Conservation (phyloP, 2,888 invertebrate species). For the Phania funesta region DNA sequence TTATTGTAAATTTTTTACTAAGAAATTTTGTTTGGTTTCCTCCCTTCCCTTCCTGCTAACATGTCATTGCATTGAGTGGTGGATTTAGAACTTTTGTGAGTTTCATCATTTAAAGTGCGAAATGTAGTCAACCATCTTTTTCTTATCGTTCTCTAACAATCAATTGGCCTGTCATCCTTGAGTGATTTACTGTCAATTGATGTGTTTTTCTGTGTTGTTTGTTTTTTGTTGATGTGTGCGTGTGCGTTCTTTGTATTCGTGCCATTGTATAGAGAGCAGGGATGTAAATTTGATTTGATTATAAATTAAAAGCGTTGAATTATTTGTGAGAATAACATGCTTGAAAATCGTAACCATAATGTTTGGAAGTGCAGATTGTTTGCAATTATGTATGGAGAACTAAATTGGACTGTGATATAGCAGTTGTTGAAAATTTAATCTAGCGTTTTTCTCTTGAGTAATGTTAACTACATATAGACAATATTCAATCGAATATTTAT, state of each 20-base stretch:
- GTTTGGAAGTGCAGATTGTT: too few species aligned
- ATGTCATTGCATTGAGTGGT: neutral
- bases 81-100: constrained; percentile 40
- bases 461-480: too few species aligned
- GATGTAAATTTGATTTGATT: too few species aligned
- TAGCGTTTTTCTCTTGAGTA: too few species aligned
- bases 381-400: too few species aligned
- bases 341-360: too few species aligned
- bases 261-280: neutral
- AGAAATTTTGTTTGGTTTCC: constrained; percentile 42
- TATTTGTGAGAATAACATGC: too few species aligned
- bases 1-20: constrained; percentile 43
- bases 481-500: too few species aligned
- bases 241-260: neutral
- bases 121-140: constrained; percentile 74
- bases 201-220: constrained; percentile 40
- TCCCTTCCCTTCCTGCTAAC: neutral
- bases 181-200: constrained; percentile 79
- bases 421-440: too few species aligned
- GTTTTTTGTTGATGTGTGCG: neutral
- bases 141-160: constrained; percentile 77
- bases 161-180: constrained; percentile 76
- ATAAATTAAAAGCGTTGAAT: too few species aligned
- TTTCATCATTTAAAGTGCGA: constrained; percentile 71
- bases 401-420: too few species aligned